Conservation (phyloP, 2,888 invertebrate genomes). For the Ditylenchus weischeri region DNA sequence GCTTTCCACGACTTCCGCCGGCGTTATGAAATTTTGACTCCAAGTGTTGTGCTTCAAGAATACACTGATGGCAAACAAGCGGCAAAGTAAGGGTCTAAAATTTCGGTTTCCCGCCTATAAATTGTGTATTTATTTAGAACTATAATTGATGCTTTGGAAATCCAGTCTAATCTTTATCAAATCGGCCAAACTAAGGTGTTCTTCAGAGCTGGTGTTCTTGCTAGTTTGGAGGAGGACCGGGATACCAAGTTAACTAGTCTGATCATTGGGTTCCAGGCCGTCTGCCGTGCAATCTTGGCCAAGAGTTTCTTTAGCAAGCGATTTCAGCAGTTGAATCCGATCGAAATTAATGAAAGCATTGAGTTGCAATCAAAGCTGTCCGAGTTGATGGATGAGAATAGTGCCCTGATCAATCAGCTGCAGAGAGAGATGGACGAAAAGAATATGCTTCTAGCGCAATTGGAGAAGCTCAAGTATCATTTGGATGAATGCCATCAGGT, state of each 20-base stretch:
- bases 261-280: constrained; percentile 93
- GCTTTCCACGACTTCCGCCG: constrained; percentile 94
- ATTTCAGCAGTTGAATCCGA: constrained; percentile 93
- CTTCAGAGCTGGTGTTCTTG: constrained; percentile 96
- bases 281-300: constrained; percentile 90
- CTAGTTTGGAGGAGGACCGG: constrained; percentile 91
- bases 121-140: constrained; percentile 54
- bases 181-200: constrained; percentile 99
- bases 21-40: constrained; percentile 94
- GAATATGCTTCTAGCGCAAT: background rate
- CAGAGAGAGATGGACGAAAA: background rate
- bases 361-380: background rate
- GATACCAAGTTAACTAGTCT: constrained; percentile 97
- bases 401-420: background rate
- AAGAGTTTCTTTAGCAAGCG: constrained; percentile 84
- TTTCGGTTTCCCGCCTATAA: too few species aligned
- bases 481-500: too few species aligned
- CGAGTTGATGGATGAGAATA: background rate
- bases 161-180: constrained; percentile 90
- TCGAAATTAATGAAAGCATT: constrained; percentile 97
- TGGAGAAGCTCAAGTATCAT: background rate
- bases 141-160: constrained; percentile 81
- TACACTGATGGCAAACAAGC: constrained; percentile 99
- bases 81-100: constrained; percentile 69
- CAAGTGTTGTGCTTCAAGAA: constrained; percentile 93